phyloP scores from a whole-genome alignment of 2,113 vertebrate species.

The Periophthalmodon schlosseri region DNA sequence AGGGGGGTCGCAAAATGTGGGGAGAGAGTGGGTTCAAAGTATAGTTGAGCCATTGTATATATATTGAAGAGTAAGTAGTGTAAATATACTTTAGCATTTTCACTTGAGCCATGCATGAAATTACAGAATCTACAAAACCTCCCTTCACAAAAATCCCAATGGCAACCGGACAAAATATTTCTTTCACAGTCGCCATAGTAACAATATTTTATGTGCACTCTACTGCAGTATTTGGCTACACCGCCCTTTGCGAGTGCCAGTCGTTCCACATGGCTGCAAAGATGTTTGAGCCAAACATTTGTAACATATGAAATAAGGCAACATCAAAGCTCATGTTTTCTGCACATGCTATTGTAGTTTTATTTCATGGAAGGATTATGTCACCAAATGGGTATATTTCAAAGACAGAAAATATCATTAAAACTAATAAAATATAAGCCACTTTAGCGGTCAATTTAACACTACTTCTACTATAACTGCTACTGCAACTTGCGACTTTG shows the following conservation, averaged over 20 bases:
- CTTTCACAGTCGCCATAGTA: conserved; percentile 5
- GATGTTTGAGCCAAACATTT: conserved; percentile 13
- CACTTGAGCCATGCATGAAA: background rate
- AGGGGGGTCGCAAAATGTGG: too few species aligned
- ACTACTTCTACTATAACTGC: background rate
- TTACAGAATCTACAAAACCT: background rate
- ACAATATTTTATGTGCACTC: background rate
- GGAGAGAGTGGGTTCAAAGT: too few species aligned
- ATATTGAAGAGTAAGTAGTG: too few species aligned
- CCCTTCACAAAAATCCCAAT: background rate
- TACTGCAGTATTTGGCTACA: background rate
- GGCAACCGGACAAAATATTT: conserved; percentile 7
- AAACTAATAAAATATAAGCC: too few species aligned
- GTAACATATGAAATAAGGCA: conserved; percentile 2
- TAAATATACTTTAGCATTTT: background rate
- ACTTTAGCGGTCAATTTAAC: too few species aligned
- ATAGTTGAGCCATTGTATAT: too few species aligned
- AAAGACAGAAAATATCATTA: background rate
- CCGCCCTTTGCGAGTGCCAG: background rate
- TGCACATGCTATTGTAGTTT: conserved; percentile 13
- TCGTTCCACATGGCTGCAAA: conserved; percentile 12
- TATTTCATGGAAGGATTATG: conserved; percentile 21
- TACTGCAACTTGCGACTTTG: background rate
- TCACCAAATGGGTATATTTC: background rate
- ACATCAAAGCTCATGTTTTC: conserved; percentile 12